Base-by-base conservation (phyloP, 2,888 invertebrate species). In the Synanthedon myopaeformis region DNA sequence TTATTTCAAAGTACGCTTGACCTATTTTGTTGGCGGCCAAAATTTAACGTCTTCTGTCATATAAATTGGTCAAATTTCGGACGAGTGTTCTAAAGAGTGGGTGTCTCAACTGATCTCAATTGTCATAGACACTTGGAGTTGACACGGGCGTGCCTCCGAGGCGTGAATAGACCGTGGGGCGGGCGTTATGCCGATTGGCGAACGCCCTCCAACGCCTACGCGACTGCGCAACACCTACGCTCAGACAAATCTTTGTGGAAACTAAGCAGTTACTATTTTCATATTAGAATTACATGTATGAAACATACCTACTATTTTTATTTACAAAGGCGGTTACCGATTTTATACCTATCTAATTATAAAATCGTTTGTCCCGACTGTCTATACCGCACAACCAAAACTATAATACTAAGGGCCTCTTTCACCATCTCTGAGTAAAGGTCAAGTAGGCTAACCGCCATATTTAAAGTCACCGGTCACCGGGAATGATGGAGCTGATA, bases 131-230 rank as follows among this genome's bases (percentile, higher is more conserved):
- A 35, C 35, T 35, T 61, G 59, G 65, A 59, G 54, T 54, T 57
- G 49, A 49, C 45, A 5, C 45, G 23, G 76, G 73, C 74, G 78
- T 75, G 70, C 64, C 61, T 55, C 62, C 65, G 63, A 67, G 70
- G 71, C 73, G 73, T 70, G 70, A 61, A 62, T 63, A 66, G 63
- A 70, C 68, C 70, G 76, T 69, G 77, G 85, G 79, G 82, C 84
- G 83, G 87, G 81, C 79, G 64, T 69, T 73, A 71, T 70, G 67
- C 62, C 73, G 74, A 82, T 87, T 88, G 88, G 88, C 87, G 84
- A 80, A 76, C 84, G 82, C 88, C 88, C 87, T 83, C 89, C 85
- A 82, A 80, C 88, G 87, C 82, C 89, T 81, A 76, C 83, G 82
- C 84, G 80, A 82, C 76, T 78, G 86, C 87, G 85, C 82, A 70